Conservation (phyloP, 2,113 vertebrate genomes). For the Hippocampus guttulatus region DNA sequence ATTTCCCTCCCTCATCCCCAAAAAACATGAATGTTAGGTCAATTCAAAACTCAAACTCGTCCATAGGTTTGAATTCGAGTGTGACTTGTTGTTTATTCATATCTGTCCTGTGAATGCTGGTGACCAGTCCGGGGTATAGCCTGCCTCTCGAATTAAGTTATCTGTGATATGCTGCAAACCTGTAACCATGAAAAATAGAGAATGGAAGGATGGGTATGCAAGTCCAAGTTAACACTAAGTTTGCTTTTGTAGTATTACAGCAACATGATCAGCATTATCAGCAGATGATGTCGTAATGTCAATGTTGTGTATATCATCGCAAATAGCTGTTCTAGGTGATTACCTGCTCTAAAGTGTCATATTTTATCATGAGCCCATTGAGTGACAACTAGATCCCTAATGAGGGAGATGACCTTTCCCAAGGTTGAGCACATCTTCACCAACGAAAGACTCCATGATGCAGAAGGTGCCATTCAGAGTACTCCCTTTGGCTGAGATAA, state of each 20-base stretch:
- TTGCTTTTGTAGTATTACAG: neutral
- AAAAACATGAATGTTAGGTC: too few relatives aligned
- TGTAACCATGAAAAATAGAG: too few relatives aligned
- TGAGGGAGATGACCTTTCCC: slow-evolving; percentile 55
- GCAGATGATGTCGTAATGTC: neutral
- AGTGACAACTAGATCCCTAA: slow-evolving; percentile 41
- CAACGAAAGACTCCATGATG: slow-evolving; percentile 49
- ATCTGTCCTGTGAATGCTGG: too few relatives aligned
- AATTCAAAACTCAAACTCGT: too few relatives aligned
- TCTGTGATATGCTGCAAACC: neutral
- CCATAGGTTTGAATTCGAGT: too few relatives aligned
- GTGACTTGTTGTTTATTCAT: too few relatives aligned
- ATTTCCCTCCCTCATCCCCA: too few relatives aligned
- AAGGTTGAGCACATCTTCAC: slow-evolving; percentile 64
- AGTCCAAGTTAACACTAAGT: neutral
- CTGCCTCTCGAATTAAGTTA: neutral
- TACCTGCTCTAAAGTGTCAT: slow-evolving; percentile 33
- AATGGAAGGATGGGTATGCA: neutral
- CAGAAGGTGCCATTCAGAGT: slow-evolving; percentile 62
- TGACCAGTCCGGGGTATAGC: too few relatives aligned
- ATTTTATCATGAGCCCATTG: slow-evolving; percentile 31
- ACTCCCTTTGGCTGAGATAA: slow-evolving; percentile 70
- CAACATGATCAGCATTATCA: neutral
- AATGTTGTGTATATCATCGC: neutral
- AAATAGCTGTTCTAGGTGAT: slow-evolving; percentile 17